A percentile compares a stretch with the other conserved stretches of the same genome.
Conservation (phyloP, 2,888 invertebrate species). For the Polia nebulosa region DNA sequence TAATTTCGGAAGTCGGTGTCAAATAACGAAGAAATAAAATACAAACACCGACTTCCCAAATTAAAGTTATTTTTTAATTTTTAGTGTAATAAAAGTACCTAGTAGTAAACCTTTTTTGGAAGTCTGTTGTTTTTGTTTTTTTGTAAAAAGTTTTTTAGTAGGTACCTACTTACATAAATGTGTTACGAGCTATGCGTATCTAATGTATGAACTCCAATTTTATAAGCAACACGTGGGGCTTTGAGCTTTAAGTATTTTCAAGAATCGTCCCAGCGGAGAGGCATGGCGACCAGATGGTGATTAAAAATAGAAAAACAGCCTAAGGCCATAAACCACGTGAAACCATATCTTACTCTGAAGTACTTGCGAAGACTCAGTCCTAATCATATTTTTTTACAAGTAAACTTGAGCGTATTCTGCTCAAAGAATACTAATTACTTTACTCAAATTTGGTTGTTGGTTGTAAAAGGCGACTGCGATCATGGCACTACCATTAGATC, state of each 20-base stretch:
- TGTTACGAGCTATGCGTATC: not conserved
- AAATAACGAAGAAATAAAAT: no score
- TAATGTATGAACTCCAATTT: not conserved
- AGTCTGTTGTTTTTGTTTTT: no score
- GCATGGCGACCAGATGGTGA: constrained; percentile 31
- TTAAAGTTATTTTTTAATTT: no score
- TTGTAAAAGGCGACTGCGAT: not conserved
- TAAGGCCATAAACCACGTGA: no score
- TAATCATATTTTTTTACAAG: not conserved
- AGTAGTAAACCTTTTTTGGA: no score
- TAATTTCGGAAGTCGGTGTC: no score
- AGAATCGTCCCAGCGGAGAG: not conserved
- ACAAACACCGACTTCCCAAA: no score
- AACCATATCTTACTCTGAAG: no score
- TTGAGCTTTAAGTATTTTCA: not conserved
- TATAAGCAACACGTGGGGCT: not conserved
- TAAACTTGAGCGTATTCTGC: not conserved
- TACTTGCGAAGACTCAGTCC: no score
- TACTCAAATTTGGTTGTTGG: no score
- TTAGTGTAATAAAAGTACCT: no score
- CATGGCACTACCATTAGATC: not conserved
- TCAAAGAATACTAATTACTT: not conserved
- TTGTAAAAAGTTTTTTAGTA: no score
- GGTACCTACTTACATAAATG: not conserved
- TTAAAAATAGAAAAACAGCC: constrained; percentile 1